Base-by-base conservation (phyloP, 2,113 vertebrate species). In the Rhinoptilus africanus region DNA sequence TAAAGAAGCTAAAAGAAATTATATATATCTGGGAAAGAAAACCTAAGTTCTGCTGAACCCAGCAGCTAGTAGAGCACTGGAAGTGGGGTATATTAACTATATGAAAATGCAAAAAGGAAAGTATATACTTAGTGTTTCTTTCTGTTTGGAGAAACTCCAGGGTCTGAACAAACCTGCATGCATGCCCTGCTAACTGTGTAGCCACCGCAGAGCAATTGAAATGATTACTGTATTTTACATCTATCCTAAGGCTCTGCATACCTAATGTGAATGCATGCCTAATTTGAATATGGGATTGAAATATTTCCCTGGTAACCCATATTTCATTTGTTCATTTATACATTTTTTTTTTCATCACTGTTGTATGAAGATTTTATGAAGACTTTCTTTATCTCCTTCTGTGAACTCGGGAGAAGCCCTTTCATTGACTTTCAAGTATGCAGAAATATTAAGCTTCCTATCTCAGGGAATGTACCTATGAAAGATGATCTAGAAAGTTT, bases 401-500 rank as follows among this genome's bases (percentile, higher is more conserved):
- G 8, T 54, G 81, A 92, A 72, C 79, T 67, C 35, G 24, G 17
- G 7, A 80, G 48, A 88, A 91, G 4, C 4, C 0, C 4, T 75
- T 91, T 59, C 32, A 56, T 3, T 68, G 73, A 60, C 53, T 96
- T 92, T 81, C 47, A 85, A 45, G n/a, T 68, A 72, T n/a, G 54
- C 15, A 68, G 57, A 90, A 82, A 68, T 89, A 68, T 88, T 82
- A 82, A n/a, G 19, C 53, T 82, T 92, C 37, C 45, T 79, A 54
- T 43, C 57, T 85, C 27, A 73, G 34, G 30, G 80, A 89, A 85
- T 18, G 34, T 71, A 56, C 4, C 12, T 10, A 34, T 89, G 39
- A 92, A 91, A 91, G 43, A 85, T 60, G 51, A 88, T 82, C 48
- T 73, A 66, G n/a, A 90, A 89, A 79, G 32, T 76, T 88, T 95